A percentile compares a stretch with the other conserved stretches of the same genome.
Conservation (phyloP, 2,888 invertebrate species). For the Hyppa rectilinea region DNA sequence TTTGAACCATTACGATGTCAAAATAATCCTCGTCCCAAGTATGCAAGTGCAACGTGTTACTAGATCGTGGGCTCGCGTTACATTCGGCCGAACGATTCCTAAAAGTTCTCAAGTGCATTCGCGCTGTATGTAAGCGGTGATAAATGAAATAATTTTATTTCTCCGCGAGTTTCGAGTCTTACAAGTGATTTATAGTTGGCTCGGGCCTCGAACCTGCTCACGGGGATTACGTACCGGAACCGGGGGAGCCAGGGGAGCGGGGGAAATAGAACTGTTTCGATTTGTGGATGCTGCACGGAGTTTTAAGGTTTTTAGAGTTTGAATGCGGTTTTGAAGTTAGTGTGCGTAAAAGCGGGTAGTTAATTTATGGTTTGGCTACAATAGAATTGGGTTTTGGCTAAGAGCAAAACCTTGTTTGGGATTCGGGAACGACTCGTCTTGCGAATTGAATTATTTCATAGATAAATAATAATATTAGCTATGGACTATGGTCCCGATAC, state of each 20-base stretch:
- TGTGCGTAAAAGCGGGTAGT: constrained; percentile 19
- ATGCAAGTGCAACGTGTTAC: neutral
- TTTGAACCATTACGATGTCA: neutral
- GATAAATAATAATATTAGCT: neutral
- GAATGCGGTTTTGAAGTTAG: constrained; percentile 44
- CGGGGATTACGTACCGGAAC: constrained; percentile 63
- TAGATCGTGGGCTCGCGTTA: constrained; percentile 9
- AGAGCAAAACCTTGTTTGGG: constrained; percentile 21
- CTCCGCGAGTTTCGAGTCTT: constrained; percentile 64
- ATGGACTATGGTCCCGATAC: too few species aligned
- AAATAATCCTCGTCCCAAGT: constrained; percentile 19
- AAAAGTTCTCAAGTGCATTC: constrained; percentile 65
- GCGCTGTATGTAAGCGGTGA: constrained; percentile 59
- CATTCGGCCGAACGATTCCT: constrained; percentile 45
- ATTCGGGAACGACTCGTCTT: neutral
- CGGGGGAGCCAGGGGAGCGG: neutral
- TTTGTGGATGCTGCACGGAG: constrained; percentile 56
- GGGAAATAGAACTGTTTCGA: constrained; percentile 63
- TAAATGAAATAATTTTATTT: constrained; percentile 69
- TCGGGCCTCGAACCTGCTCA: constrained; percentile 64
- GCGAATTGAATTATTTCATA: neutral
- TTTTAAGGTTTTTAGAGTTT: constrained; percentile 55
- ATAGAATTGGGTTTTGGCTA: constrained; percentile 6
- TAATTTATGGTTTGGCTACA: constrained; percentile 29
- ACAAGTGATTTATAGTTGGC: constrained; percentile 66